These are phyloP conservation scores for Drosophila sulfurigaster DNA, from an alignment of 1,140 invertebrate species.

Conservation along the genomic window DNA sequence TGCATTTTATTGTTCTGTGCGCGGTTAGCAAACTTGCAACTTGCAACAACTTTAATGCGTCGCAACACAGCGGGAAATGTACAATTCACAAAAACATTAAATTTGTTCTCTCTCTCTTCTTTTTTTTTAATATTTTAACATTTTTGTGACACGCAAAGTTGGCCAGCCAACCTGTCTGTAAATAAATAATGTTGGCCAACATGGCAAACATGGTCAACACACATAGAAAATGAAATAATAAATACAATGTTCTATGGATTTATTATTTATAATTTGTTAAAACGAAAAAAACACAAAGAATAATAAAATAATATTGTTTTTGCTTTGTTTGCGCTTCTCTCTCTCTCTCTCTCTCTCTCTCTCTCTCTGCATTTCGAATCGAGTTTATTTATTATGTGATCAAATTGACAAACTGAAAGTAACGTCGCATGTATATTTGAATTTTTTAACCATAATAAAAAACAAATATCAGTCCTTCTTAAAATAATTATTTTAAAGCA, in stretches of 20 bases:
- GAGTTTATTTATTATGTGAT: constrained; percentile 20
- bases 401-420: constrained; percentile 5
- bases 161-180: constrained; percentile 31
- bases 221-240: constrained; percentile 57
- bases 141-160: constrained; percentile 55
- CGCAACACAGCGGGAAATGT: neutral
- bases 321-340: constrained; percentile 6
- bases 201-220: constrained; percentile 32
- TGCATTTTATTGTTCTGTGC: constrained; percentile 40
- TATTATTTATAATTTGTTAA: constrained; percentile 49
- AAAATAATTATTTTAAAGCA: neutral
- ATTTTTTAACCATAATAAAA: neutral
- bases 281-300: constrained; percentile 26
- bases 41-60: constrained; percentile 27
- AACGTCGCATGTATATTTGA: neutral
- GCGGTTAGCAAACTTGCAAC: constrained; percentile 3
- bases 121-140: constrained; percentile 47
- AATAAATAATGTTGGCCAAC: constrained; percentile 51
- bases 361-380: constrained; percentile 3
- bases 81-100: constrained; percentile 1
- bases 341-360: neutral
- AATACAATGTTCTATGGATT: constrained; percentile 33
- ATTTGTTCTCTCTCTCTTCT: neutral
- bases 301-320: constrained; percentile 25
- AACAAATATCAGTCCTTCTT: neutral